Conservation (phyloP, 2,797 vertebrate genomes). For the Scleropages formosus region DNA sequence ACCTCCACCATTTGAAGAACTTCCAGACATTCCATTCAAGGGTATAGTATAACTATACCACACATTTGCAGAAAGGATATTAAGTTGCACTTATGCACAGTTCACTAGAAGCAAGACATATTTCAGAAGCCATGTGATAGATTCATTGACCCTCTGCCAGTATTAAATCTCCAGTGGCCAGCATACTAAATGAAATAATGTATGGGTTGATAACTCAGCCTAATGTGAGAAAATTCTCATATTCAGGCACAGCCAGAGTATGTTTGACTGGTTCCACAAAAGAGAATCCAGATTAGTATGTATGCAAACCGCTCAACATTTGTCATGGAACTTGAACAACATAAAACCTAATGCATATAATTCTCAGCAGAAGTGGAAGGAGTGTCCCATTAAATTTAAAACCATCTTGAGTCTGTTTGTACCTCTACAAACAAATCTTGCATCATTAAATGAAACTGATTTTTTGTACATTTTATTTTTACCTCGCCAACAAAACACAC, state of each 20-base stretch:
- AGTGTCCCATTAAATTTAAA: no score
- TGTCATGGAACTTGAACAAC: constrained; percentile 1
- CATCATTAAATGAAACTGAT: no score
- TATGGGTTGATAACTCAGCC: background rate
- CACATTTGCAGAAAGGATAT: background rate
- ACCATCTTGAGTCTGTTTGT: no score
- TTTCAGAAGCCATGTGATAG: constrained; percentile 14
- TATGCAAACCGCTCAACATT: background rate
- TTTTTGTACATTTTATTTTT: no score
- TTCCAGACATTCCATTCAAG: constrained; percentile 7
- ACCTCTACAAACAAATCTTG: no score
- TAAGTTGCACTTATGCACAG: background rate
- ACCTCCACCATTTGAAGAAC: background rate
- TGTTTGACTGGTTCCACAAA: no score
- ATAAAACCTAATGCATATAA: no score
- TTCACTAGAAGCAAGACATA: background rate
- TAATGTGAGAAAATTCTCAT: no score
- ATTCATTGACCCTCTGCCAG: constrained; percentile 11
- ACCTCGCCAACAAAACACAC: background rate
- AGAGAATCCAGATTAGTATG: no score
- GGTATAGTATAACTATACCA: background rate
- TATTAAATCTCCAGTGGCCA: background rate
- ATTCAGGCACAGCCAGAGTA: constrained; percentile 5
- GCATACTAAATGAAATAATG: background rate
- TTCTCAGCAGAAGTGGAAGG: no score